Base-by-base conservation (phyloP, 2,797 vertebrate genomes). In the Cynopterus sphinx region DNA sequence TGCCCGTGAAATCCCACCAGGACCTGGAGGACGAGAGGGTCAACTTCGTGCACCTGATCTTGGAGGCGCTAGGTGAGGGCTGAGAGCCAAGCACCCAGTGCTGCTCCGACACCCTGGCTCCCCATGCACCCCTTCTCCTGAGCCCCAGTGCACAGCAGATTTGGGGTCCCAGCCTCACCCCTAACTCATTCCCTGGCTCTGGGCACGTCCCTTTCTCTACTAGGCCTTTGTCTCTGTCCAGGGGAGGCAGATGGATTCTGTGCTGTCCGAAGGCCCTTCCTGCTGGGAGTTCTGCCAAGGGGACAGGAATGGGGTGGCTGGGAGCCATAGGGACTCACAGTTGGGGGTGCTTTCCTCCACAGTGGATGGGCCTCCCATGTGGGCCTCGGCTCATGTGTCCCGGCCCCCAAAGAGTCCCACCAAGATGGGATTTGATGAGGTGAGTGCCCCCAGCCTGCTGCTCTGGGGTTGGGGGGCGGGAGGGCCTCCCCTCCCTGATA, bases 391-490 rank as follows among this genome's bases (percentile, higher is more conserved):
- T 51, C 98, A 99, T 43, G 97, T 99, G 95, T 99, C 99, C 53
- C 95, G 98, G 95, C 98, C 98, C 49, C 98, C 98, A 6, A 99
- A 98, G 96, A 98, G 98, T 0, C 99, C 99, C 73, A 99, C 99
- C 61, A 99, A 99, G 96, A 99, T 99, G 98, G 99, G 99, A 36
- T 99, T 99, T 96, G 99, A 99, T 97, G 99, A 99, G 98, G 99
- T 99, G 97, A 98, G 98, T 82, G 46, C 24, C 36, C 65, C 28
- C 16, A 2, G 4, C 31, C 57, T 67, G 2, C 8, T 4, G 39
- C 11, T 15, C 0, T 0, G 1, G 17, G 13, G 43, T 8, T 21
- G 0, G 0, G n/a, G 28, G 51, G 26, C 19, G 43, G n/a, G 21
- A 19, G 41, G 79, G 53, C 26, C 31, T n/a, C 36, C 21, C 39